Percentiles rank a stretch among this genome's conserved stretches.
phyloP scores from a whole-genome alignment of 2,888 invertebrate genomes.

The Pseudeuparius sepicola region DNA sequence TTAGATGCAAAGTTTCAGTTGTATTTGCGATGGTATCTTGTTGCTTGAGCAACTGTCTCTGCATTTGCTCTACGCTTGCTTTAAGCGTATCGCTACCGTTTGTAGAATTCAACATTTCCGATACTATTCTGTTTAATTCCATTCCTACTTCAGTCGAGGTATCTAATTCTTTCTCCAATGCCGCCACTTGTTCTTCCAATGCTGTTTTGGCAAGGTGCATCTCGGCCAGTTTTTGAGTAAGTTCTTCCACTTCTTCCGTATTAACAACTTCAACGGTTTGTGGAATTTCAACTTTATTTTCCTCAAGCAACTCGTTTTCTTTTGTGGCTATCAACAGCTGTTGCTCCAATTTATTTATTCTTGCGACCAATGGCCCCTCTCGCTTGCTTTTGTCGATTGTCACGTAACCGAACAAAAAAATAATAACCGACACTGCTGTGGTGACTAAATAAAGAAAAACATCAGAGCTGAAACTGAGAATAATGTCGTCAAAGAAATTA shows the following conservation, averaged over 20 bases:
- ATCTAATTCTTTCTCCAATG: slow-evolving; percentile 65
- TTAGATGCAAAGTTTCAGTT: slow-evolving; percentile 2
- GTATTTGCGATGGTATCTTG: slow-evolving; percentile 43
- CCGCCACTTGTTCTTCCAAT: slow-evolving; percentile 57
- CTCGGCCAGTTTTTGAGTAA: slow-evolving; percentile 55
- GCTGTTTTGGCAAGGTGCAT: slow-evolving; percentile 40
- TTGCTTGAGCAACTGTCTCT: slow-evolving; percentile 54
- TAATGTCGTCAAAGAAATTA: slow-evolving; percentile 11
- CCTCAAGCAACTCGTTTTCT: slow-evolving; percentile 57
- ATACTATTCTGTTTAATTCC: slow-evolving; percentile 59
- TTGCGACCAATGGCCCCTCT: slow-evolving; percentile 60
- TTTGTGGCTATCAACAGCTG: slow-evolving; percentile 48
- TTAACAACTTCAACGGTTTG: slow-evolving; percentile 44
- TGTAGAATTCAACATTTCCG: slow-evolving; percentile 57
- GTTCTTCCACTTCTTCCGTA: slow-evolving; percentile 53
- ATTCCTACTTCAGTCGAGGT: slow-evolving; percentile 71
- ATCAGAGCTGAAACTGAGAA: slow-evolving; percentile 26
- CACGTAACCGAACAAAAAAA: slow-evolving; percentile 68
- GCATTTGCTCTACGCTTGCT: slow-evolving; percentile 55
- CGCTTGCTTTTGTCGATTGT: slow-evolving; percentile 65
- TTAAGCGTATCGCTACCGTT: slow-evolving; percentile 50
- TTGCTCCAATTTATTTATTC: slow-evolving; percentile 54
- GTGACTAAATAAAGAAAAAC: slow-evolving; percentile 35
- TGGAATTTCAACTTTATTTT: slow-evolving; percentile 33
- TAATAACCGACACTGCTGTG: slow-evolving; percentile 59